These are phyloP conservation scores for Ormyrus labotus DNA, from an alignment of 2,888 invertebrate genomes.

Conservation along the genomic window DNA sequence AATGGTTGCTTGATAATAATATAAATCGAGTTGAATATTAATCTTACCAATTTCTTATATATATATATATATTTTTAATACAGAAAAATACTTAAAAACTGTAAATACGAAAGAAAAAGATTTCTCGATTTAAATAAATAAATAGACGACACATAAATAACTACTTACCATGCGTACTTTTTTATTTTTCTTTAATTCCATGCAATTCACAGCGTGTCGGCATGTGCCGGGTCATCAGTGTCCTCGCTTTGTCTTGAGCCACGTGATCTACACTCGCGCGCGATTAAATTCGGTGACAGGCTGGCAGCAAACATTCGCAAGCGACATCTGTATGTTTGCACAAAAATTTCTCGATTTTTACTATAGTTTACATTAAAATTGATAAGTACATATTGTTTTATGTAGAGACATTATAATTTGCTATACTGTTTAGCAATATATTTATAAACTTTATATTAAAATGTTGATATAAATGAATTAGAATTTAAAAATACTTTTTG, in stretches of 20 bases:
- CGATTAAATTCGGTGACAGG: too few relatives aligned
- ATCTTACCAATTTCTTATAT: too few relatives aligned
- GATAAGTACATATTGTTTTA: background rate
- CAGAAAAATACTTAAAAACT: too few relatives aligned
- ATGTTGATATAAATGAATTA: background rate
- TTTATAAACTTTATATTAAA: background rate
- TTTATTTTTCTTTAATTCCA: background rate
- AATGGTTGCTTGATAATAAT: too few relatives aligned
- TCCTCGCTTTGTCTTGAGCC: background rate
- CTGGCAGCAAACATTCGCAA: background rate
- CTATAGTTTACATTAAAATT: constrained; percentile 2
- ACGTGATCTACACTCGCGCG: background rate
- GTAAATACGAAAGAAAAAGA: too few relatives aligned
- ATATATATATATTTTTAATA: too few relatives aligned
- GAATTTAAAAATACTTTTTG: too few relatives aligned
- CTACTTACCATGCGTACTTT: background rate
- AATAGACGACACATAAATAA: background rate
- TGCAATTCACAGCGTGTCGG: background rate
- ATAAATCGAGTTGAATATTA: too few relatives aligned
- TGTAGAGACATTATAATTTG: background rate
- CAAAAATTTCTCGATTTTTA: background rate
- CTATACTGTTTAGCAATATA: background rate
- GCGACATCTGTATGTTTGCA: constrained; percentile 4
- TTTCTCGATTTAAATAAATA: too few relatives aligned
- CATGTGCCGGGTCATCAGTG: background rate